Base-by-base conservation (phyloP, 35 echinoderm and acorn worm species). In the Diadema setosum region DNA sequence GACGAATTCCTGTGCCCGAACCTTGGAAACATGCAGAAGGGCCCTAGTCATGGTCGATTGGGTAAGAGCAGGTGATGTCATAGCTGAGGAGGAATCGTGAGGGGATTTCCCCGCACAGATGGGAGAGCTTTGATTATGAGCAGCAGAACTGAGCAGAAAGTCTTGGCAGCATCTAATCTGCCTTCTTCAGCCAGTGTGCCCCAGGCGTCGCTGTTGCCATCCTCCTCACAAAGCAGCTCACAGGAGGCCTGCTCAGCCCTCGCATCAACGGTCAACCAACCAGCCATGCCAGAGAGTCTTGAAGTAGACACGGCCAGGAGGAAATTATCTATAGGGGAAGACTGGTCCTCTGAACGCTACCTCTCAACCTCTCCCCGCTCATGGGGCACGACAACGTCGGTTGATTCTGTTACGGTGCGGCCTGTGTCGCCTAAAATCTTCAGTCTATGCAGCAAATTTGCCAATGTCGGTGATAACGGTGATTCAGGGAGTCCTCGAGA, bases 371-470 rank as follows among this genome's bases (percentile, higher is more conserved):
- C 6, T 33, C 73, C 9, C 35, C 39, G 73, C 35, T 26, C 37
- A 25, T 21, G 73, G 39, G 39, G 34, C 25, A 41, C 35, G 73
- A 78, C 39, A 16, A 78, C 73, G 37, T 78, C 73, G 29, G 48
- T 86, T 31, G 65, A 76, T 33, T 65, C 76, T 17, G 87, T 94
- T 31, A 91, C 93, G 18, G 84, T 90, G 40, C 45, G 94, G 34
- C 89, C 94, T 49, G 90, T 96, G 33, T 96, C 94, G 16, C 94
- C 94, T 17, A 80, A 86, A 32, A 91, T 96, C 24, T 65, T 87
- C 26, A 76, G 88, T 65, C 88, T 95, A 91, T 95, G 94, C 89
- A 92, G 86, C 49, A 83, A 88, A 84, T 82, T 88, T 83, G 45
- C 56, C 20, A 36, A 42, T 29, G 57, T 60, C 20, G 70, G 80